Evolutionary conservation across 2,888 invertebrate species (phyloP), one percentile per base, ranked within the genome.

Genomic region (Agrochola macilenta): DNA sequence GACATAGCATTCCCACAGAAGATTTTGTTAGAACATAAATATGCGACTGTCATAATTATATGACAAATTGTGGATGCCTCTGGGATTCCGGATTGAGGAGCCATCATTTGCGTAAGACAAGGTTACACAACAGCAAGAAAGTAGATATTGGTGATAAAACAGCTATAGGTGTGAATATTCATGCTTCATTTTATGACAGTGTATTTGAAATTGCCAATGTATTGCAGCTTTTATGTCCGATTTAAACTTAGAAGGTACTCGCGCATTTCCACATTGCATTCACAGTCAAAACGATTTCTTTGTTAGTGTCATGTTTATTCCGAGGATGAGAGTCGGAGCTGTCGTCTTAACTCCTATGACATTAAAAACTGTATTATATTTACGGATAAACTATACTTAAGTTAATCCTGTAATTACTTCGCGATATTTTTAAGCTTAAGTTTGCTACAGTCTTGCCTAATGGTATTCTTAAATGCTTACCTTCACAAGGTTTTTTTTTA

Each of bases 1-100:
- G 90, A 92, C 94, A 95, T 90, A 86, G 79, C 79, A 89, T 94
- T 95, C 95, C 93, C 95, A 95, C 94, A 91, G 85, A 86, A 79
- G 79, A 85, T 74, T 72, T 76, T 85, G 80, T 82, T 87, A 78
- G 84, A 78, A 81, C 69, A 73, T 84, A 84, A 84, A 84, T 84
- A 89, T 87, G 78, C 30, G 78, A 84, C 89, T 90, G 90, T 92
- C 91, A 91, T 92, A 91, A 92, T 91, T 91, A 90, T 89, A 87
- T 86, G 90, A 93, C 90, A 92, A 87, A 91, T 91, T 89, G 87
- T 78, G 39, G 81, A 77, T 78, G 60, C 63, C 61, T 73, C 65
- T 76, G 68, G 77, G 60, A 74, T 65, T 69, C 57, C 35, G 69
- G 54, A 58, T 72, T 30, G 57, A 65, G 75, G 52, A 83, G 65